Evolutionary conservation across 2,888 invertebrate genomes (phyloP), one percentile per base, ranked within the genome.

Genomic region (Tenthredo notha): DNA sequence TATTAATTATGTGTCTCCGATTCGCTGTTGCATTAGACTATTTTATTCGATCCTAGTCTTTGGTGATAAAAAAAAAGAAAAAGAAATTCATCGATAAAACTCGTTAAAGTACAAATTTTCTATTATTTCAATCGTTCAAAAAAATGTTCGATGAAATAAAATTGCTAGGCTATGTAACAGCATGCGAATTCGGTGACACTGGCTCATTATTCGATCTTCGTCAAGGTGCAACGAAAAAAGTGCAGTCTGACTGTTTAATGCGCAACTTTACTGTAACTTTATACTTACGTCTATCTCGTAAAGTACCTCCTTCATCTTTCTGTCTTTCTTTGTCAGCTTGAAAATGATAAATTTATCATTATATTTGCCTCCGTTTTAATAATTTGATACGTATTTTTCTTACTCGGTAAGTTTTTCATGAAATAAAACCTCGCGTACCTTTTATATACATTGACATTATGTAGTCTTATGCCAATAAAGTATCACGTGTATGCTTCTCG

Each of bases 201-300:
- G 7, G 21, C 4, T 9, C 4, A 58, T 58, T 9, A 10, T 58
- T 58, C 61, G 25, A 61, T 61, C 10, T 61, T 0, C 25, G 67
- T 67, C 29, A 67, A 67, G 12, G 18, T 67, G 33, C 33, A 7
- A 29, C 33, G 33, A 43, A 43, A 74, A 43, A 74, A 25, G 43
- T 74, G 33, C 74, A 25, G n/a, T 40, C 29, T 7, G 33, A 33
- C 33, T 33, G 18, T 77, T 25, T 50, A 29, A 54, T 21, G 33
- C 21, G 50, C n/a, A 50, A 77, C 54, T 50, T 77, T 77, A 54
- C 77, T 77, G 50, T 77, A 77, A 77, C 77, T 33, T 7, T n/a
- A 77, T 12, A 77, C 77, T 77, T n/a, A n/a, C 54, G 54, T 77
- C 50, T 54, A 50, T 50, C 77, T 77, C 54, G 18, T 77, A 10